A percentile compares a stretch with the other conserved stretches of the same genome.
Conservation (phyloP, 2,888 invertebrate genomes). For the Cryptocheilus praepositus region DNA sequence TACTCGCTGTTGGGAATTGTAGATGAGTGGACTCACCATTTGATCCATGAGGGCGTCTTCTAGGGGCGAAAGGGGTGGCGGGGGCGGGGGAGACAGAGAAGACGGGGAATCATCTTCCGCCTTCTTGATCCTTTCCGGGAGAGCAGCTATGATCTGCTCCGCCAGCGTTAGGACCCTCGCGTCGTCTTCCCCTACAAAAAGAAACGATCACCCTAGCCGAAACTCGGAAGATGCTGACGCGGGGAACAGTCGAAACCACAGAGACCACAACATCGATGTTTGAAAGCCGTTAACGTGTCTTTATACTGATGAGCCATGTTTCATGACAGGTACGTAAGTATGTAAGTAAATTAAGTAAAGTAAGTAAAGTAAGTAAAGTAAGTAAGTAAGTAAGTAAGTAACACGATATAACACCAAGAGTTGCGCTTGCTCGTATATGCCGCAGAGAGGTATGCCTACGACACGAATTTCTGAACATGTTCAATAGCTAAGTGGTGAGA, state of each 20-base stretch:
- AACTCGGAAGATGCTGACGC: conserved; percentile 25
- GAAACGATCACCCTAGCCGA: conserved; percentile 63
- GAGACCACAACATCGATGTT: conserved; percentile 63
- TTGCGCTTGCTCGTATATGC: conserved; percentile 2
- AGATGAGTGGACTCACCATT: conserved; percentile 66
- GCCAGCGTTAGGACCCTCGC: conserved; percentile 94
- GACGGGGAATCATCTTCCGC: conserved; percentile 71
- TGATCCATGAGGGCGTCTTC: conserved; percentile 75
- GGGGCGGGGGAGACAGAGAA: conserved; percentile 73
- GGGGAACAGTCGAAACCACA: conserved; percentile 57
- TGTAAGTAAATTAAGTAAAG: too few relatives aligned
- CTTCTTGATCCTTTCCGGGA: conserved; percentile 97
- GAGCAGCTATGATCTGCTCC: conserved; percentile 98
- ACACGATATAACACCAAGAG: conserved; percentile 1
- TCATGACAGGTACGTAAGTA: conserved; percentile 3
- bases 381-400: too few relatives aligned
- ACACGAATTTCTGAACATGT: not conserved
- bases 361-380: too few relatives aligned
- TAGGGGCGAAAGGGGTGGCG: conserved; percentile 68
- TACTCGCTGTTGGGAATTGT: not conserved
- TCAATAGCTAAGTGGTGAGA: conserved; percentile 1
- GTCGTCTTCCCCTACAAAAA: conserved; percentile 90
- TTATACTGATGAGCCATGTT: conserved; percentile 39
- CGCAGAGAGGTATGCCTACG: conserved; percentile 1
- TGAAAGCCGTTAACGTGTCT: conserved; percentile 46